phyloP scores from a whole-genome alignment of 2,888 invertebrate species.

The Allacma fusca region DNA sequence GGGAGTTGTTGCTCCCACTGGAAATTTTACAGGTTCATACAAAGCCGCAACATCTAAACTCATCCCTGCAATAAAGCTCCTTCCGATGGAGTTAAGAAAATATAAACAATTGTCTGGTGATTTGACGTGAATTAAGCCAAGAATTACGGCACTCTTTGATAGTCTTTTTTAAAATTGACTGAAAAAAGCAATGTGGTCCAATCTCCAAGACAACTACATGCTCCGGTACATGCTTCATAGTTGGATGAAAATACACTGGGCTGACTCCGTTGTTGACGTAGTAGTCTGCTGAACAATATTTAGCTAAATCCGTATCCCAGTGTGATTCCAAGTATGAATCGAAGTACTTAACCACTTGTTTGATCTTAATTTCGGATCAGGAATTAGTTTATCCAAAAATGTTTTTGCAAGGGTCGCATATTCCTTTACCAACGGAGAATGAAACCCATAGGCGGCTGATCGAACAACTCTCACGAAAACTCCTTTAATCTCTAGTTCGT shows the following conservation, averaged over 20 bases:
- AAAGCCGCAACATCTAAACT: conserved; percentile 78
- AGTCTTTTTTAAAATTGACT: conserved; percentile 69
- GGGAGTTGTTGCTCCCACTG: conserved; percentile 86
- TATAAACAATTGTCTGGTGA: not conserved
- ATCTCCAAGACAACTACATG: conserved; percentile 69
- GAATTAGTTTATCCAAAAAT: no score
- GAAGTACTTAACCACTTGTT: conserved; percentile 87
- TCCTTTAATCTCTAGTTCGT: conserved; percentile 74
- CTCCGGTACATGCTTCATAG: conserved; percentile 67
- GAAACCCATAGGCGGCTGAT: conserved; percentile 65
- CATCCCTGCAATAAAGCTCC: conserved; percentile 78
- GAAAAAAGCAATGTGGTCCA: conserved; percentile 69
- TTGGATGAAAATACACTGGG: conserved; percentile 74
- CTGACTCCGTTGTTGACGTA: conserved; percentile 83
- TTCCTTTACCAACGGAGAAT: no score
- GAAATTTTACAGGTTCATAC: conserved; percentile 78
- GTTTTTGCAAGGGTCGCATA: no score
- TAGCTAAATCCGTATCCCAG: conserved; percentile 75
- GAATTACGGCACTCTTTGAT: conserved; percentile 58
- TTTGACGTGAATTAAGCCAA: conserved; percentile 9
- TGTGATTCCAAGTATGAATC: conserved; percentile 73
- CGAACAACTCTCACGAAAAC: conserved; percentile 85
- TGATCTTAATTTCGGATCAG: conserved; percentile 67
- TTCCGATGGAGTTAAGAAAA: conserved; percentile 59
- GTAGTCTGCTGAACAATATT: conserved; percentile 82